Base-by-base conservation (phyloP, 2,113 vertebrate species). In the Beaufortia kweichowensis region DNA sequence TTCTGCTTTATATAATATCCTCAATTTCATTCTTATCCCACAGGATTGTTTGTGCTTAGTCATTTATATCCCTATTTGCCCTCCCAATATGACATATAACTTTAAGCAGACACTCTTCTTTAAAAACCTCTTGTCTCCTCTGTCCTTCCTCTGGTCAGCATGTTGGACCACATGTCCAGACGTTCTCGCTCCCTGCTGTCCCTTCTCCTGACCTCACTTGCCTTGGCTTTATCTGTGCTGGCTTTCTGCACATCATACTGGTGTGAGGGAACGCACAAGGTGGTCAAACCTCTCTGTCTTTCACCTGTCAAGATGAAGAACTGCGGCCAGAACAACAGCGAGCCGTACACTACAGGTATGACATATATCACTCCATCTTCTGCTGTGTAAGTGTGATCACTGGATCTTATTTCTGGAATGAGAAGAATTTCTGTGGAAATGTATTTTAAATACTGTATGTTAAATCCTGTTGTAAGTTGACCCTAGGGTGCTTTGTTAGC, bases 201-300 rank as follows among this genome's bases (percentile, higher is more conserved):
- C 65, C 89, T 94, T 82, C 84, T 88, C 39, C 85, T 94, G 76
- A 93, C 91, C 85, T 83, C 91, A 50, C 83, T 94, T 73, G 93
- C 92, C 14, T 90, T 94, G 71, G 85, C 88, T 41, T 89, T 93
- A 53, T 93, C 93, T 33, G 89, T 94, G 75, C 87, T 93, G 66
- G 93, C 93, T n/a, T 91, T 94, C 64, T 90, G 90, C 87, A 94
- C 93, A 72, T 94, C 92, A 29, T 94, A 94, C 86, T 94, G 94
- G 94, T 94, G 93, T 59, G 92, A 94, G 81, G 94, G 94, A 21
- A 93, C 91, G 0, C 94, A 94, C 86, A 94, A 93, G 83, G 93
- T 94, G 87, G 92, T 93, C 15, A 94, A 94, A 85, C 93, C 93
- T 0, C 92, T 92, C 66, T 94, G 94, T 83, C 91, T 94, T 55